Base-by-base conservation (phyloP, 2,113 vertebrate species). In the Alligator mississippiensis region DNA sequence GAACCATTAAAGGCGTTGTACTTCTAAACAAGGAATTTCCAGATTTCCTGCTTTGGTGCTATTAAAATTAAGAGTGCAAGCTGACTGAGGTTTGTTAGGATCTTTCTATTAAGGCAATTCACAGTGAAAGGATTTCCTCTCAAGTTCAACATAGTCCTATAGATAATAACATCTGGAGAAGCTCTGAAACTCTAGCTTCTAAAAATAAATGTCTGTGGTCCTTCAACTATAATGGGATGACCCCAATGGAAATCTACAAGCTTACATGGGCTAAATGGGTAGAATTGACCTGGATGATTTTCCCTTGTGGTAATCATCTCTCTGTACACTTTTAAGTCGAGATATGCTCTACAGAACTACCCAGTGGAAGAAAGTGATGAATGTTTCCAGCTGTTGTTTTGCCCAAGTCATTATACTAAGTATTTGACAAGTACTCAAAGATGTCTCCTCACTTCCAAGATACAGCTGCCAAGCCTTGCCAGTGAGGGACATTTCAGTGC, bases 221-320 rank as follows among this genome's bases (percentile, higher is more conserved):
- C 47, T 47, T 47, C 47, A 47, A 9, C 25, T 66, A 11, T 5
- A 27, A 16, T 1, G 9, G 27, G 34, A 15, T 16, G 72, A 59
- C 3, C 9, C 24, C 68, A 47, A 0, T 64, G 72, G 70, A 92
- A 68, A 86, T 0, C 1, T 1, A 21, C 0, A 0, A 4, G 82
- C 34, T 3, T 77, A 59, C 28, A 47, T 10, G 58, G 24, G 4
- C 77, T 64, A 28, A 88, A 84, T 58, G 27, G 15, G 59, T 9
- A 38, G 74, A 5, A 81, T 11, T 9, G 66, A 17, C 2, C 63
- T 77, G 83, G 74, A 3, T 27, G 25, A 4, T 18, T 25, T 64
- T 63, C 59, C 34, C 72, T 8, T 18, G 92, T 80, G 2, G 4
- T 34, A 89, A 70, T 30, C 2, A 11, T 22, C 5, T 61, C 4